These are phyloP conservation scores for Nerophis ophidion DNA, from an alignment of 2,113 vertebrate species.

Conservation along the genomic window DNA sequence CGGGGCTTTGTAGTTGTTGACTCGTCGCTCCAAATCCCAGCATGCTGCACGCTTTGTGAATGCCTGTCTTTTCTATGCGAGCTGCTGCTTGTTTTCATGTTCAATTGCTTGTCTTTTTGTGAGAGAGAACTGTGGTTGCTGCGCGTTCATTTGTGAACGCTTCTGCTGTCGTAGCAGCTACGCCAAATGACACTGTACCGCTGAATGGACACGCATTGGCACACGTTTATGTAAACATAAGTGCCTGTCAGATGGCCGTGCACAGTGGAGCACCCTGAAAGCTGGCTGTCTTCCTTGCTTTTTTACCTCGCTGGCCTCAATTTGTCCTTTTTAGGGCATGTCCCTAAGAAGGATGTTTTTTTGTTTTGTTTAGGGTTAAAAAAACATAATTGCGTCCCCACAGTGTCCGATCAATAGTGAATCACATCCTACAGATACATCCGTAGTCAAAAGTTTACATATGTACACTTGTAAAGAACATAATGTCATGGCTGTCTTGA, in stretches of 20 bases:
- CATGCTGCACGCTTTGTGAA: conserved; percentile 4
- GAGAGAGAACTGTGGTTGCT: background rate
- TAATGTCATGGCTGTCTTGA: too few species aligned
- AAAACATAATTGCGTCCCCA: too few species aligned
- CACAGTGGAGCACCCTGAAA: background rate
- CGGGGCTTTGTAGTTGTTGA: conserved; percentile 12
- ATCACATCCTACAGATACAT: too few species aligned
- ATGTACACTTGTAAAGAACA: too few species aligned
- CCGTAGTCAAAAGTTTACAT: too few species aligned
- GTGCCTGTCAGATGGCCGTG: conserved; percentile 6
- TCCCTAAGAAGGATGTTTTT: too few species aligned
- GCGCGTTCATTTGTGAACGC: background rate
- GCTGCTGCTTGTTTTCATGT: background rate
- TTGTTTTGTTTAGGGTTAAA: too few species aligned
- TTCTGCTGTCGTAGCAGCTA: background rate
- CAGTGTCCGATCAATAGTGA: too few species aligned
- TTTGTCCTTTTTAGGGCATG: background rate
- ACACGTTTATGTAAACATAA: background rate
- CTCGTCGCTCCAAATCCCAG: conserved; percentile 19
- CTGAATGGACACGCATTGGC: background rate
- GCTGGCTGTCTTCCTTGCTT: background rate
- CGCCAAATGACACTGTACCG: background rate
- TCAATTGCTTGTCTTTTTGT: background rate
- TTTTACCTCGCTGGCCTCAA: background rate
- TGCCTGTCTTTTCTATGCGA: background rate